Conservation (phyloP, 2,113 vertebrate genomes). For the Oryctolagus cuniculus region DNA sequence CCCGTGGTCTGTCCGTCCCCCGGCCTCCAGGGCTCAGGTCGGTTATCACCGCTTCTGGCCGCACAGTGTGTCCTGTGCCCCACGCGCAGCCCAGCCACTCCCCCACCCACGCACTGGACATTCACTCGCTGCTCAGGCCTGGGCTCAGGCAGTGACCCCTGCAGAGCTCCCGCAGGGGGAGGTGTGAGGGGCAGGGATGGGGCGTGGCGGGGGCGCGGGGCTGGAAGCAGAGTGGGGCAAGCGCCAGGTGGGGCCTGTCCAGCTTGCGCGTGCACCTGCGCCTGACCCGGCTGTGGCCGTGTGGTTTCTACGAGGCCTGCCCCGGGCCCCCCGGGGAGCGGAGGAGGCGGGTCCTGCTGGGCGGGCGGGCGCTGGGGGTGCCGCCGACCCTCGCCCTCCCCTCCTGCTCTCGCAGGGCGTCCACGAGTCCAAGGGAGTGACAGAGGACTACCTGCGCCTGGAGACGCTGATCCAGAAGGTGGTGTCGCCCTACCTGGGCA, state of each 20-base stretch:
- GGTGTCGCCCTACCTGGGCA: constrained; percentile 97
- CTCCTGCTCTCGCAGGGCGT: constrained; percentile 90
- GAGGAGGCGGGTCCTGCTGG: too few species aligned
- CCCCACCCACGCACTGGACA: too few species aligned
- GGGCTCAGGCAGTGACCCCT: not conserved
- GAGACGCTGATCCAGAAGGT: constrained; percentile 97
- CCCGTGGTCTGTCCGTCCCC: too few species aligned
- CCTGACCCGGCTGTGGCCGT: not conserved
- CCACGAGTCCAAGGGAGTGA: constrained; percentile 95
- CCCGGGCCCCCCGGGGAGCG: too few species aligned
- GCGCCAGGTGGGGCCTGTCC: not conserved
- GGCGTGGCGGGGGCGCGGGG: not conserved
- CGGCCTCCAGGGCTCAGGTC: too few species aligned
- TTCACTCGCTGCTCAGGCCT: too few species aligned
- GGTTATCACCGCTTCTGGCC: too few species aligned
- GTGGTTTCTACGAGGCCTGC: not conserved
- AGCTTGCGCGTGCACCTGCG: not conserved
- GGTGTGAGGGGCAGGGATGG: not conserved
- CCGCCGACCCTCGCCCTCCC: not conserved
- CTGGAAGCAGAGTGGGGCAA: not conserved
- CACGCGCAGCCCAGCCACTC: too few species aligned
- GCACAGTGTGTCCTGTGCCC: not conserved
- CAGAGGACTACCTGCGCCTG: constrained; percentile 95
- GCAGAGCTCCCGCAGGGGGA: not conserved
- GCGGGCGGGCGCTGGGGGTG: too few species aligned